Evolutionary conservation across 2,888 invertebrate species (phyloP).

Genomic region (Phalera bucephala): DNA sequence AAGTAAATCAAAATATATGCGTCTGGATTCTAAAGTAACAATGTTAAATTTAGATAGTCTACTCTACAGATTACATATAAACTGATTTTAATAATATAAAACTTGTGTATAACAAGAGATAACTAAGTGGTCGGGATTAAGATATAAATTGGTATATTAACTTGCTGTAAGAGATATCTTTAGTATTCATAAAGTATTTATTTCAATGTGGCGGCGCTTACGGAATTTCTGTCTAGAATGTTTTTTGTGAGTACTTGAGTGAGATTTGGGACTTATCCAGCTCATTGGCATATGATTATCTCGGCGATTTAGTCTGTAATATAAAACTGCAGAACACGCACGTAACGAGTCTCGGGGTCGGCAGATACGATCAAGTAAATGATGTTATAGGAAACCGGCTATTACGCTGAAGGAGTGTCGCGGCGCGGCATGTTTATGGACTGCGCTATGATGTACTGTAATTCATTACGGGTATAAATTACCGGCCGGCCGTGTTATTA

Average conservation of each 20-base stretch:
- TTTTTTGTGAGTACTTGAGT: too few relatives aligned
- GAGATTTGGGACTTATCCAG: neutral
- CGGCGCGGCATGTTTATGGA: conserved; percentile 21
- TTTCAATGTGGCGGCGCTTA: too few relatives aligned
- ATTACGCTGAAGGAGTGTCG: conserved; percentile 17
- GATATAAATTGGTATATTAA: neutral
- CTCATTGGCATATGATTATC: neutral
- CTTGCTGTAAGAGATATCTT: neutral
- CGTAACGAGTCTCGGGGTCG: neutral
- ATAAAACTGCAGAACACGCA: neutral
- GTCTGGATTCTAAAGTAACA: too few relatives aligned
- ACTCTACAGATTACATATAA: neutral
- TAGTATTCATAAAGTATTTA: neutral
- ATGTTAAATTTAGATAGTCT: too few relatives aligned
- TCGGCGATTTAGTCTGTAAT: neutral
- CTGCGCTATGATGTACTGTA: conserved; percentile 40
- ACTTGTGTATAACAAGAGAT: neutral
- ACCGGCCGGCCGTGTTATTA: conserved; percentile 42
- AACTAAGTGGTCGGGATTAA: neutral
- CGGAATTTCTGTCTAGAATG: too few relatives aligned
- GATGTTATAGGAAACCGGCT: conserved; percentile 13
- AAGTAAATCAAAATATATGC: too few relatives aligned
- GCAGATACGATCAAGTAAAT: conserved; percentile 4
- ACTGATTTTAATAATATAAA: neutral
- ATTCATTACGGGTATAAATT: conserved; percentile 45